Percentiles rank a stretch among this genome's conserved stretches.
Evolutionary conservation across 2,888 invertebrate genomes (phyloP).

Genomic region (Suillia variegata): DNA sequence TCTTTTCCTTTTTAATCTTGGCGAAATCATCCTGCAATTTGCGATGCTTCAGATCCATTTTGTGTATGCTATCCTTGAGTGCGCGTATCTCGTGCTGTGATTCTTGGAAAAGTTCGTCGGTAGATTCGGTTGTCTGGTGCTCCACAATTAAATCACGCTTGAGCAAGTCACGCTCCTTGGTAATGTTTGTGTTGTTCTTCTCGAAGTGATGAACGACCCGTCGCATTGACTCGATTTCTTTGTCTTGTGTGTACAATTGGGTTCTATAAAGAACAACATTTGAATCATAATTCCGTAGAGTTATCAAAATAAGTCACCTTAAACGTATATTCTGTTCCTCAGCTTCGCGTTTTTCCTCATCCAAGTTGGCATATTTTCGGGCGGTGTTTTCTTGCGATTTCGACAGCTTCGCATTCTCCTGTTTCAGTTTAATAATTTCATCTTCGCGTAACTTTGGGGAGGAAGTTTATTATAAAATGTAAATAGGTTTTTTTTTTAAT

Average conservation of each 20-base stretch:
- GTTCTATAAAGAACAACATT: constrained; percentile 34
- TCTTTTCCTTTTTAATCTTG: constrained; percentile 51
- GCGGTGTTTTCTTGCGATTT: constrained; percentile 55
- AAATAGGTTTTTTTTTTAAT: not conserved
- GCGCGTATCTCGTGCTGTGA: constrained; percentile 56
- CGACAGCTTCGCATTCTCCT: constrained; percentile 52
- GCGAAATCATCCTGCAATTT: constrained; percentile 47
- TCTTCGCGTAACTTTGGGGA: constrained; percentile 56
- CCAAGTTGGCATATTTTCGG: constrained; percentile 49
- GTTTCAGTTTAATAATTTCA: constrained; percentile 53
- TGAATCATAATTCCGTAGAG: too few relatives aligned
- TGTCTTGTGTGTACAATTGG: constrained; percentile 53
- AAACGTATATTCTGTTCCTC: constrained; percentile 52
- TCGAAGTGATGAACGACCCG: constrained; percentile 53
- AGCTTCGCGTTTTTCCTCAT: constrained; percentile 46
- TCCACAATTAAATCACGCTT: constrained; percentile 50
- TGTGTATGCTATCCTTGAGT: constrained; percentile 48
- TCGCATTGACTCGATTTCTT: constrained; percentile 55
- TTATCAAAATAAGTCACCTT: constrained; percentile 39
- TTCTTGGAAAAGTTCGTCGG: constrained; percentile 45
- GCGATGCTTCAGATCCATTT: constrained; percentile 46
- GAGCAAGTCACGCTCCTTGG: constrained; percentile 55
- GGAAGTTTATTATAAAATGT: not conserved
- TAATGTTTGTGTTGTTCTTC: constrained; percentile 49
- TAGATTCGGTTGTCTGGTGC: constrained; percentile 41